Percentiles rank a stretch among this genome's conserved stretches.
phyloP scores from a whole-genome alignment of 2,888 invertebrate genomes.

The Philereme transversata region DNA sequence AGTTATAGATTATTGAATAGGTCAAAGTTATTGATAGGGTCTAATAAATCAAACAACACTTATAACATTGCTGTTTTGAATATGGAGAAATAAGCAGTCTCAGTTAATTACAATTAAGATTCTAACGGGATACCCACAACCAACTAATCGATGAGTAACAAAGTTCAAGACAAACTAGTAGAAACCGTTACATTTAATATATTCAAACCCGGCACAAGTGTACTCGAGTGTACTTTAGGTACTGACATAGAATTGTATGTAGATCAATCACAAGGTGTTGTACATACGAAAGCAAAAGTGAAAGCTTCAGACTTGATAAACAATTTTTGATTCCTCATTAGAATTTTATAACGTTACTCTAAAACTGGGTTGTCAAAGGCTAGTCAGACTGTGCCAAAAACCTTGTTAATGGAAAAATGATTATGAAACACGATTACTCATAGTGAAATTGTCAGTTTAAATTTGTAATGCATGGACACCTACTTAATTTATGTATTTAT shows the following conservation, averaged over 20 bases:
- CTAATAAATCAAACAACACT: background rate
- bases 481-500: too few relatives aligned
- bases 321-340: slow-evolving; percentile 32
- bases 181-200: slow-evolving; percentile 29
- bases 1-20: background rate
- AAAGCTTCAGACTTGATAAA: slow-evolving; percentile 34
- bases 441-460: background rate
- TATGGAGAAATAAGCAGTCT: background rate
- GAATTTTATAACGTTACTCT: slow-evolving; percentile 33
- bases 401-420: slow-evolving; percentile 6
- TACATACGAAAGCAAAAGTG: slow-evolving; percentile 40
- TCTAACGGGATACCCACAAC: slow-evolving; percentile 19
- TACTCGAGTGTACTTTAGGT: slow-evolving; percentile 12
- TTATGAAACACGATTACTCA: background rate
- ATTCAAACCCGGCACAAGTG: slow-evolving; percentile 23
- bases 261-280: slow-evolving; percentile 28
- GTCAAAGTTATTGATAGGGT: background rate
- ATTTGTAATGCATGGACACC: background rate
- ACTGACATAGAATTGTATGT: slow-evolving; percentile 19
- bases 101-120: background rate
- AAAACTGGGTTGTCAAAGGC: slow-evolving; percentile 27
- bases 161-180: slow-evolving; percentile 23
- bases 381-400: slow-evolving; percentile 12
- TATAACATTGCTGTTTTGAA: too few relatives aligned
- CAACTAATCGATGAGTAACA: slow-evolving; percentile 15